Conservation (phyloP, 1,140 invertebrate genomes). For the Macrotrachela quadricornifera region DNA sequence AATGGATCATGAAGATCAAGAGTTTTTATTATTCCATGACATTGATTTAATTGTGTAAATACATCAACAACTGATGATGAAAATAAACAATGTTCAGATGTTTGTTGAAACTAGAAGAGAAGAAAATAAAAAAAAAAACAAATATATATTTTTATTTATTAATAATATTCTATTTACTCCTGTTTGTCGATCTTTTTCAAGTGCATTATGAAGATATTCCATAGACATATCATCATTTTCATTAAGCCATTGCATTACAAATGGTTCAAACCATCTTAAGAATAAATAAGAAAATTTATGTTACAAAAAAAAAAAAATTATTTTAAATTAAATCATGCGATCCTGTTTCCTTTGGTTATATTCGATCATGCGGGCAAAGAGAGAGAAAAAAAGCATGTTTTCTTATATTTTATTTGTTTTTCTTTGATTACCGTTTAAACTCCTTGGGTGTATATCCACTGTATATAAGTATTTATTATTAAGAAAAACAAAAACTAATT, state of each 20-base stretch:
- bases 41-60: constrained; percentile 96
- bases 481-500: no score
- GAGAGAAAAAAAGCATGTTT: no score
- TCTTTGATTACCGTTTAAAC: no score
- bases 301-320: no score
- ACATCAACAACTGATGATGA: constrained; percentile 99
- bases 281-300: not conserved
- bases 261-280: constrained; percentile 84
- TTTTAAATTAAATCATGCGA: no score
- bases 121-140: not conserved
- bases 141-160: no score
- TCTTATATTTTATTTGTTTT: no score
- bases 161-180: constrained; percentile 63
- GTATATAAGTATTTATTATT: no score
- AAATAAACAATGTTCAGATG: constrained; percentile 91
- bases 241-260: constrained; percentile 99
- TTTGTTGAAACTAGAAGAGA: constrained; percentile 68
- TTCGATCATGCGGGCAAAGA: no score
- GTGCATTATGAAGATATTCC: constrained; percentile 93
- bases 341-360: no score
- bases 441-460: no score
- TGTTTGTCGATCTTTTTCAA: constrained; percentile 92
- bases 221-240: constrained; percentile 98
- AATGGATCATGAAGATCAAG: constrained; percentile 78
- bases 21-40: constrained; percentile 96